phyloP scores from a whole-genome alignment of 1,140 invertebrate genomes.

The Bombus cullumanus region DNA sequence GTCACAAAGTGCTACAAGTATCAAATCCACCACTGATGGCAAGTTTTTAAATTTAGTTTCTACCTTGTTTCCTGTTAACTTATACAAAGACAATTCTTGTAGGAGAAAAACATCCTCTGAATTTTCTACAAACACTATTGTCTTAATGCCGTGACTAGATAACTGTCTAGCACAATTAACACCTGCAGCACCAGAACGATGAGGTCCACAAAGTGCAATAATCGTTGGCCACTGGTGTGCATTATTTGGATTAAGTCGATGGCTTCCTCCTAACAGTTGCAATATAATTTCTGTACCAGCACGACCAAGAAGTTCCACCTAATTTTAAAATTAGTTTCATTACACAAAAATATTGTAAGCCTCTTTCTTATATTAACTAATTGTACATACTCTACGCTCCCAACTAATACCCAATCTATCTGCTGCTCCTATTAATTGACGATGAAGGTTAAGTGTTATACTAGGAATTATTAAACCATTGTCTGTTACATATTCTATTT shows the following conservation, averaged over 20 bases:
- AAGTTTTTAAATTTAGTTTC: slow-evolving; percentile 84
- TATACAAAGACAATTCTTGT: slow-evolving; percentile 86
- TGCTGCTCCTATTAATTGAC: slow-evolving; percentile 86
- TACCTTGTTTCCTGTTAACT: slow-evolving; percentile 85
- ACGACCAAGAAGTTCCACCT: slow-evolving; percentile 89
- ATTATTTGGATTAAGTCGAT: slow-evolving; percentile 90
- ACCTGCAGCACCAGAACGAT: slow-evolving; percentile 88
- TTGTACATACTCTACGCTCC: slow-evolving; percentile 82
- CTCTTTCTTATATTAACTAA: neutral
- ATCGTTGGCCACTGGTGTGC: slow-evolving; percentile 91
- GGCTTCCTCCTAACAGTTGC: slow-evolving; percentile 89
- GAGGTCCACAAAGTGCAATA: slow-evolving; percentile 88
- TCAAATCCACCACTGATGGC: slow-evolving; percentile 86
- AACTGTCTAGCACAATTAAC: slow-evolving; percentile 91
- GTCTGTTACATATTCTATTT: slow-evolving; percentile 91
- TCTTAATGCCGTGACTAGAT: slow-evolving; percentile 91
- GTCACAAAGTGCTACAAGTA: slow-evolving; percentile 86
- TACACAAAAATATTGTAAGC: slow-evolving; percentile 1
- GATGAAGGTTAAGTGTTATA: slow-evolving; percentile 87
- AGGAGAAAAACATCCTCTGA: slow-evolving; percentile 79
- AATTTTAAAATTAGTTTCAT: slow-evolving; percentile 14
- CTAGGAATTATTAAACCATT: slow-evolving; percentile 91
- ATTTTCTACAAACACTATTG: slow-evolving; percentile 87
- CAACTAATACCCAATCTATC: slow-evolving; percentile 87
- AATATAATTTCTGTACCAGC: slow-evolving; percentile 91